Base-by-base conservation (phyloP, 1,140 invertebrate genomes). In the Drosophila cardini region DNA sequence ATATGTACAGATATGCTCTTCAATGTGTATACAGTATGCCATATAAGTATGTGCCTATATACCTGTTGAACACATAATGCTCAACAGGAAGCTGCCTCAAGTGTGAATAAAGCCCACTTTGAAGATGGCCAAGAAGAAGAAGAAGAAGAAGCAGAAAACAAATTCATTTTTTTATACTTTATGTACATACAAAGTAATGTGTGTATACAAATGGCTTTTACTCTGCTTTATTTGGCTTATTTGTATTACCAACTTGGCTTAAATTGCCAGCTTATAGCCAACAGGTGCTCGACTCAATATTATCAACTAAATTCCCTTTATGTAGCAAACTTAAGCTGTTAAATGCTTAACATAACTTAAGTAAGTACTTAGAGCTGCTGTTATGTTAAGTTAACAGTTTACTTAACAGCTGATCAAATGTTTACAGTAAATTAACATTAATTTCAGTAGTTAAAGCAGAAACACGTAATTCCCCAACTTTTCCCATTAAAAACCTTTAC, bases 41-140 rank as follows among this genome's bases (percentile, higher is more conserved):
- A 7, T 2, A 9, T 21, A 21, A 26, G 40, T 43, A 58, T n/a
- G 52, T 43, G 18, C 26, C n/a, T 58, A 16, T 71, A 53, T 55
- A 40, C 18, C 13, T 9, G 45, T 26, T 26, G 32, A 36, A 38
- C 26, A 70, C 11, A 26, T 53, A 18, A 18, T 32, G 48, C 21
- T 50, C 48, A 11, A 13, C 50, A 53, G 62, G 50, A 62, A 62
- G 60, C 60, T 62, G 40, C 26, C 10, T 65, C 13, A 34, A 53
- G 48, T 53, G 61, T 64, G 61, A 53, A 53, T 53, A 65, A 65
- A 64, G 61, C 48, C 10, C 50, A 34, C 13, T 13, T 10, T 42
- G 13, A 62, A 52, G 46, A 32, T 63, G 46, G 9, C n/a, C 2
- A 30, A 32, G 48, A 34, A 34, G 48, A 34, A 7, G 48, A 16